phyloP scores from a whole-genome alignment of 2,888 invertebrate genomes.

The Phortica okadai region DNA sequence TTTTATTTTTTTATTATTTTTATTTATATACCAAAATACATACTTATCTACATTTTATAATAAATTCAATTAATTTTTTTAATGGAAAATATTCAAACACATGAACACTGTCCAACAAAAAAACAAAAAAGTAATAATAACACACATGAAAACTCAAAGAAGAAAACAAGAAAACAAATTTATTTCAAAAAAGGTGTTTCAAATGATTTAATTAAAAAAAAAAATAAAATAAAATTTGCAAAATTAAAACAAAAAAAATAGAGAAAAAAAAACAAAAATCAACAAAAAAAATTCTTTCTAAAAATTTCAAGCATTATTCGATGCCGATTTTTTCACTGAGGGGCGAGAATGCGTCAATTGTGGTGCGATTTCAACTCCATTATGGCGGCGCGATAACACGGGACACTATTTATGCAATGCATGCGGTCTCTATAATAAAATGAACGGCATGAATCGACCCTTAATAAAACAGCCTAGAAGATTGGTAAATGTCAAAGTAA shows the following conservation, averaged over 20 bases:
- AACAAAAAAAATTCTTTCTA: constrained; percentile 16
- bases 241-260: constrained; percentile 27
- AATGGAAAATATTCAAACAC: constrained; percentile 43
- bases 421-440: constrained; percentile 98
- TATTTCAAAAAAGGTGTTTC: not conserved
- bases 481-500: constrained; percentile 81
- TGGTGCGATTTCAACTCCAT: constrained; percentile 96
- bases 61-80: constrained; percentile 76
- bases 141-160: constrained; percentile 39
- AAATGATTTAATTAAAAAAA: constrained; percentile 19
- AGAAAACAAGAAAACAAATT: constrained; percentile 35
- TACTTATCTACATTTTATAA: constrained; percentile 62
- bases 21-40: constrained; percentile 15
- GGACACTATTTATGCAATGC: constrained; percentile 99
- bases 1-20: constrained; percentile 11
- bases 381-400: constrained; percentile 99
- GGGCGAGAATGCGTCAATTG: constrained; percentile 99
- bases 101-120: constrained; percentile 37
- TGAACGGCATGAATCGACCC: constrained; percentile 96
- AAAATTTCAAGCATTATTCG: constrained; percentile 75
- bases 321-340: constrained; percentile 81
- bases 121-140: constrained; percentile 35
- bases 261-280: constrained; percentile 24
- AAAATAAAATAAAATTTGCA: constrained; percentile 31
- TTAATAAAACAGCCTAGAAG: constrained; percentile 93